Percentiles rank a stretch among this genome's conserved stretches.
These are phyloP conservation scores for Micrastur ruficollis DNA, from an alignment of 2,797 vertebrate species.

Conservation along the genomic window DNA sequence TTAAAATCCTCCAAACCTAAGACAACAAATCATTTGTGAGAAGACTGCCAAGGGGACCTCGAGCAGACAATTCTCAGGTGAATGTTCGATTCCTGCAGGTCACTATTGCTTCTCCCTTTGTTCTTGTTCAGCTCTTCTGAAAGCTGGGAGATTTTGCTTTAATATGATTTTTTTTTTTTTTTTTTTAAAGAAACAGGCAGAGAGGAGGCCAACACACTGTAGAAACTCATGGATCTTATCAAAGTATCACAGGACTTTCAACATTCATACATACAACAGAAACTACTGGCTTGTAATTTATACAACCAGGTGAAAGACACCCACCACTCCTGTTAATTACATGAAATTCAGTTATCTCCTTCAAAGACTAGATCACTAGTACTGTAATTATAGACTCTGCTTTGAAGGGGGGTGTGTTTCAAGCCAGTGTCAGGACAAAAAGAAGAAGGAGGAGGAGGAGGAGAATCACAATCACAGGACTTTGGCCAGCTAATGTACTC, in stretches of 20 bases:
- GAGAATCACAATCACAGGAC: neutral
- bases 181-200: neutral
- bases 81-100: neutral
- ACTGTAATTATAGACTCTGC: neutral
- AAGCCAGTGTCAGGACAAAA: neutral
- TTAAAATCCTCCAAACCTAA: too few species aligned
- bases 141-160: neutral
- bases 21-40: neutral
- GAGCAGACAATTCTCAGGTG: fast-evolving
- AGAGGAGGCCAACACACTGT: neutral
- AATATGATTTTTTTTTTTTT: neutral
- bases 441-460: neutral
- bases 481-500: neutral
- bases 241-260: neutral
- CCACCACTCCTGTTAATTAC: neutral
- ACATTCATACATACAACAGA: fast-evolving
- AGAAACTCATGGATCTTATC: neutral
- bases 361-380: neutral
- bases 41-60: neutral
- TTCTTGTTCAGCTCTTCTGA: neutral
- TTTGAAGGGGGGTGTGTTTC: neutral
- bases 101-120: neutral
- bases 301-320: neutral
- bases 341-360: neutral
- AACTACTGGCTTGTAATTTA: neutral